These are phyloP conservation scores for Drosophila parthenogenetica DNA, from an alignment of 2,888 invertebrate species.

Conservation along the genomic window DNA sequence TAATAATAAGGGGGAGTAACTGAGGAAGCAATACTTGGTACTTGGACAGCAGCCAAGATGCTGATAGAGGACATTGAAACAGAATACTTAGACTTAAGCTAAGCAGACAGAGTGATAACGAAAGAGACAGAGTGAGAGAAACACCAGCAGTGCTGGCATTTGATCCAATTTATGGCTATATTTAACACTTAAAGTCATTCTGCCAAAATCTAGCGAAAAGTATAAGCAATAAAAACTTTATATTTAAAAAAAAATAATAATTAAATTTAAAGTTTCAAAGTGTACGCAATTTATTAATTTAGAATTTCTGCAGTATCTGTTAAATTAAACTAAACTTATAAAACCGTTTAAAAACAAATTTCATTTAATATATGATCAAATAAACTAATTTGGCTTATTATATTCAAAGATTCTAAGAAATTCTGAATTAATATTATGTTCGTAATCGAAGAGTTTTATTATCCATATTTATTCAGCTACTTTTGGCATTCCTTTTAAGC, in stretches of 20 bases:
- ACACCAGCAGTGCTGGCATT: not conserved
- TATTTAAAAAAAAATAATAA: not conserved
- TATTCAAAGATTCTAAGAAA: too few species aligned
- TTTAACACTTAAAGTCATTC: too few species aligned
- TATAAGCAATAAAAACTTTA: not conserved
- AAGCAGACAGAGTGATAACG: not conserved
- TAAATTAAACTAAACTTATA: too few species aligned
- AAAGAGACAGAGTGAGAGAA: not conserved
- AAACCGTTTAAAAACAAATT: too few species aligned
- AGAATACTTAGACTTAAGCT: constrained; percentile 16
- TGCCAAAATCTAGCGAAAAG: not conserved
- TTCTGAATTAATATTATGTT: too few species aligned
- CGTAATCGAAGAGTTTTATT: too few species aligned
- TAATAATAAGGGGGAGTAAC: constrained; percentile 54
- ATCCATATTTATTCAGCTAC: too few species aligned
- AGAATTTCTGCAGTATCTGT: too few species aligned
- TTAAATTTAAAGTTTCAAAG: not conserved
- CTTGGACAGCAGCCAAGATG: constrained; percentile 43
- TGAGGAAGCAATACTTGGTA: not conserved
- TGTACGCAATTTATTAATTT: too few species aligned
- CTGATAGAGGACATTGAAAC: constrained; percentile 17
- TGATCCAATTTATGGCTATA: not conserved
- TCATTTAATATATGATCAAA: too few species aligned
- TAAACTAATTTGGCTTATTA: too few species aligned
- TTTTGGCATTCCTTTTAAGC: too few species aligned